Evolutionary conservation across 2,888 invertebrate genomes (phyloP).

Genomic region (Stegophylla sp.): DNA sequence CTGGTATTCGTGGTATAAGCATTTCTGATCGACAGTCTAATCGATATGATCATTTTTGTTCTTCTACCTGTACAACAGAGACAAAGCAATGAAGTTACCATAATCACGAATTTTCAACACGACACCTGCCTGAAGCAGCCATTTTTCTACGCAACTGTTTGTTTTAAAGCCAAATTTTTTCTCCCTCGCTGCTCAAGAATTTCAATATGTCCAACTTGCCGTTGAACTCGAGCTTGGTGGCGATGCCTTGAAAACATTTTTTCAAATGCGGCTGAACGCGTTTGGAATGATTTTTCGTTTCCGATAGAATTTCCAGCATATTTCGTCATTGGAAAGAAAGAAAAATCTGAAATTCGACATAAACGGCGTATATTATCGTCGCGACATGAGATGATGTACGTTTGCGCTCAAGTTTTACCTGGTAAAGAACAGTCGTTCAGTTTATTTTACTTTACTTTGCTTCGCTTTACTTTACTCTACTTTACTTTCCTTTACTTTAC

Average conservation of each 20-base stretch:
- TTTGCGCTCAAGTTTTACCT: slow-evolving; percentile 64
- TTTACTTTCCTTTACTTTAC: too few relatives aligned
- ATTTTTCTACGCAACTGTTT: slow-evolving; percentile 84
- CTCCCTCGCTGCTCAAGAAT: slow-evolving; percentile 80
- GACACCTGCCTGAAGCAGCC: slow-evolving; percentile 73
- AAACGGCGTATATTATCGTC: not conserved
- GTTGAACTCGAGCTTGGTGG: slow-evolving; percentile 76
- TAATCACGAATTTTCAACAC: not conserved
- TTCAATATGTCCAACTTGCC: slow-evolving; percentile 75
- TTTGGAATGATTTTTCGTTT: slow-evolving; percentile 84
- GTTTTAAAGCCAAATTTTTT: slow-evolving; percentile 74
- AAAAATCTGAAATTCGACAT: slow-evolving; percentile 73
- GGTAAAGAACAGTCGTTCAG: slow-evolving; percentile 80
- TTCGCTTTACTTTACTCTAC: too few relatives aligned
- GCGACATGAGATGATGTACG: too few relatives aligned
- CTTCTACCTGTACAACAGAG: slow-evolving; percentile 75
- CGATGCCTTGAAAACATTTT: slow-evolving; percentile 88
- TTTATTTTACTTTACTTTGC: too few relatives aligned
- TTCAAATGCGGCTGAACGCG: slow-evolving; percentile 85
- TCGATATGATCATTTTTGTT: slow-evolving; percentile 74
- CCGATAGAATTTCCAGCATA: slow-evolving; percentile 89
- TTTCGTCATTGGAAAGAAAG: slow-evolving; percentile 89
- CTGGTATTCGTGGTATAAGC: slow-evolving; percentile 61
- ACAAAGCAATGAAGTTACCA: not conserved
- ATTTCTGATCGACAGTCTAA: slow-evolving; percentile 8